Base-by-base conservation (phyloP, 2,797 vertebrate genomes). In the Echiichthys vipera region DNA sequence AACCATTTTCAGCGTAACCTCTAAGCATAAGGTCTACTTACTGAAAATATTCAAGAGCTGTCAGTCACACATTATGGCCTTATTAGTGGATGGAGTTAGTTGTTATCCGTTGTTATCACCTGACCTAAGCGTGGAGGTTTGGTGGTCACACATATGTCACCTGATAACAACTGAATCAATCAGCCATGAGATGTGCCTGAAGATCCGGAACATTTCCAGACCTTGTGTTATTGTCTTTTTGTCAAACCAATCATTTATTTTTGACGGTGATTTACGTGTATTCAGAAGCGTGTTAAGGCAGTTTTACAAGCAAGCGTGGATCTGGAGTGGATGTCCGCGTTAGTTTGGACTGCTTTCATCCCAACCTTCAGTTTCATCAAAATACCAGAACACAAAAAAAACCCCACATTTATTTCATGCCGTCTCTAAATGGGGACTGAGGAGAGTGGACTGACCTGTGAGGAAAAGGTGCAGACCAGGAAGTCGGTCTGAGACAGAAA, bases 401-500 rank as follows among this genome's bases (percentile, higher is more conserved):
- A 37, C 1, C 22, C 2, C 7, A 5, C 17, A n/a, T 36, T 14
- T 14, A 13, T 36, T 25, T 32, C 7, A 2, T 8, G 56, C 32
- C 6, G 18, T 18, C 7, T 54, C 15, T 17, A 22, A 63, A 43
- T 6, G 36, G 5, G 34, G 8, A 37, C 13, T 13, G 45, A 14
- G 5, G 24, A n/a, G 25, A 3, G 4, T 4, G 43, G 22, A 57
- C 84, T n/a, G 91, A 98, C 97, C 96, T 99, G 98, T 63, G 98
- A 99, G 9, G 98, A 99, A 91, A 99, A 99, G 0, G 98, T 99
- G 89, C 98, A 99, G 81, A 99, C 97, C 78, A 99, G 91, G 89
- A 98, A 99, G 94, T 99, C 97, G 5, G 97, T 96, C 88, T 98
- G 98, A 25, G 98, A 99, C 80, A 99, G 93, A 78, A 99, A 99